phyloP scores from a whole-genome alignment of 2,113 vertebrate species.

The Perca schrenkii region DNA sequence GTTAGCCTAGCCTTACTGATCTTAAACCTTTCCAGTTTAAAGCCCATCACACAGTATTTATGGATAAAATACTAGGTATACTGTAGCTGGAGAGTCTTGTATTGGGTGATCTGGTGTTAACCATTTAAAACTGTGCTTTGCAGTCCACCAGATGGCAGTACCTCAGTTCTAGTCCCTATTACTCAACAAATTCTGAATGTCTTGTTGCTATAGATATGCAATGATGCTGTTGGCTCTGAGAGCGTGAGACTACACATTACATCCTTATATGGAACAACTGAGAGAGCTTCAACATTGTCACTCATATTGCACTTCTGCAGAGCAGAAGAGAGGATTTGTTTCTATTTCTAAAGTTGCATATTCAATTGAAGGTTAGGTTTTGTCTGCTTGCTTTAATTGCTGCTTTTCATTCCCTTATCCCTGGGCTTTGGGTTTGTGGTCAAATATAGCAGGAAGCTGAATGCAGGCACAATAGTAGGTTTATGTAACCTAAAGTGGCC shows the following conservation, averaged over 20 bases:
- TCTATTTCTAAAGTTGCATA: constrained; percentile 43
- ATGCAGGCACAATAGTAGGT: constrained; percentile 13
- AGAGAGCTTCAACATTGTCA: constrained; percentile 30
- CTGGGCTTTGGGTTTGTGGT: constrained; percentile 12
- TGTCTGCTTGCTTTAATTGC: not conserved
- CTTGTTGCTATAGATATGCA: constrained; percentile 74
- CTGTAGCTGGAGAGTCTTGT: not conserved
- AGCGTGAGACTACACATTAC: constrained; percentile 33
- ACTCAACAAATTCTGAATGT: constrained; percentile 8
- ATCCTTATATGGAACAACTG: constrained; percentile 69
- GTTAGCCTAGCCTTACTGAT: not conserved
- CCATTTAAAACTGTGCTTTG: not conserved
- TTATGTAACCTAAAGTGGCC: constrained; percentile 17
- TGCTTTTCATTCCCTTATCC: constrained; percentile 15
- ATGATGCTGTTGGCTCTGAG: constrained; percentile 65
- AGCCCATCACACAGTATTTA: not conserved
- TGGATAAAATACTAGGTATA: not conserved
- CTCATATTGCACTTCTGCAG: constrained; percentile 42
- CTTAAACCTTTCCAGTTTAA: not conserved
- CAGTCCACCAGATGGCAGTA: constrained; percentile 74
- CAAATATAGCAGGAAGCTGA: constrained; percentile 34
- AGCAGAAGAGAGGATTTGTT: constrained; percentile 15
- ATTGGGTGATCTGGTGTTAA: not conserved
- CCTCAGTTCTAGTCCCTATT: constrained; percentile 9
- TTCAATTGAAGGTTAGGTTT: constrained; percentile 25